A percentile compares a stretch with the other conserved stretches of the same genome.
These are phyloP conservation scores for Tetranychus truncatus DNA, from an alignment of 2,888 invertebrate species.

Conservation along the genomic window DNA sequence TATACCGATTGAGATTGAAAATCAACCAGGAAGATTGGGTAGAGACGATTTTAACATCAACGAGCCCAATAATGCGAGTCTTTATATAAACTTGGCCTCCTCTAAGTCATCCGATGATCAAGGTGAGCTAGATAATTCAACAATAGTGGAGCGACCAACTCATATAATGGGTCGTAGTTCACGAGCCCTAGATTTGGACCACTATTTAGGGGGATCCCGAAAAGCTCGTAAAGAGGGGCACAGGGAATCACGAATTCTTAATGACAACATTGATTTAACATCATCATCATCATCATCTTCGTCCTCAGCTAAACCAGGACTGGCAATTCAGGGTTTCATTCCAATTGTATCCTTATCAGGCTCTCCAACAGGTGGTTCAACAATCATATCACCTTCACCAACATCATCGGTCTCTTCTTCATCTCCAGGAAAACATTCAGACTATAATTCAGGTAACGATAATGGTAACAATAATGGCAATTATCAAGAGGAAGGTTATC, in stretches of 20 bases:
- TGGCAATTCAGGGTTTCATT: constrained; percentile 27
- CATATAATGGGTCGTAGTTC: background rate
- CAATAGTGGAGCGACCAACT: background rate
- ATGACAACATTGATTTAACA: constrained; percentile 22
- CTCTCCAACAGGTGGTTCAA: background rate
- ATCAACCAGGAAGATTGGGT: background rate
- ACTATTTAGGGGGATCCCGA: constrained; percentile 4
- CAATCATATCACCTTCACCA: constrained; percentile 6
- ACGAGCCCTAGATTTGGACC: constrained; percentile 10
- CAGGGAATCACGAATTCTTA: constrained; percentile 23
- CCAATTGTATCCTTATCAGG: constrained; percentile 25
- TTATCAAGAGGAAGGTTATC: background rate
- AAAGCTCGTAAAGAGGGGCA: constrained; percentile 1
- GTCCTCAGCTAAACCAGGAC: constrained; percentile 12
- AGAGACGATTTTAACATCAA: constrained; percentile 8
- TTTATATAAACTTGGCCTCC: background rate
- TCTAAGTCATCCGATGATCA: background rate
- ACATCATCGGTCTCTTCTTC: constrained; percentile 4
- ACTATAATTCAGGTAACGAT: background rate
- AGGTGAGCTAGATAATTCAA: background rate
- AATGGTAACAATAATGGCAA: background rate
- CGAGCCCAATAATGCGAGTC: constrained; percentile 12
- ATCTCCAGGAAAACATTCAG: background rate
- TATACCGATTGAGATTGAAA: background rate
- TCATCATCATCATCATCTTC: background rate